These are phyloP conservation scores for Tetranychus truncatus DNA, from an alignment of 2,888 invertebrate genomes.

Conservation along the genomic window DNA sequence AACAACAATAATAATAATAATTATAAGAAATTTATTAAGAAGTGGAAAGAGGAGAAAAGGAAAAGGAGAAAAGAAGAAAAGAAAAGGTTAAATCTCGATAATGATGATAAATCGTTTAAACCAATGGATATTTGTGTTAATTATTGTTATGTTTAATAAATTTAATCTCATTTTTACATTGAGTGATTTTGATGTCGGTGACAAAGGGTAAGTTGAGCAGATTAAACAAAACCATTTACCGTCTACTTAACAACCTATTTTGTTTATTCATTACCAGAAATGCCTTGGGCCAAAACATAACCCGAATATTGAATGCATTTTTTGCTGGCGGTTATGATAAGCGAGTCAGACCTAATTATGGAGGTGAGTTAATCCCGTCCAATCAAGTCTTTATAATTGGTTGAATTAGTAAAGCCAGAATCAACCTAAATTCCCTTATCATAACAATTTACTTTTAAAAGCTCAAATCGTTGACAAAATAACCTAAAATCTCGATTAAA, in stretches of 20 bases:
- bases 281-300: conserved; percentile 24
- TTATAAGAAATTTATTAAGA: no score
- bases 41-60: no score
- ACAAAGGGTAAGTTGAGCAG: neutral
- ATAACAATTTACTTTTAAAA: no score
- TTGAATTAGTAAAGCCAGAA: neutral
- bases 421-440: no score
- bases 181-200: neutral
- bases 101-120: neutral
- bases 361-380: conserved; percentile 49
- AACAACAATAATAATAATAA: no score
- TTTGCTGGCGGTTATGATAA: conserved; percentile 71
- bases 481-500: no score
- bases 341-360: conserved; percentile 96
- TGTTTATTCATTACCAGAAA: neutral
- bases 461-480: no score
- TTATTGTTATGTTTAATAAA: neutral
- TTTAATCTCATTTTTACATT: neutral
- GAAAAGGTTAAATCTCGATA: neutral
- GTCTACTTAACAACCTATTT: neutral
- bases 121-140: neutral
- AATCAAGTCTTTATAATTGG: neutral
- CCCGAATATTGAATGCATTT: conserved; percentile 27
- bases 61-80: no score
- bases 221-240: no score